A percentile compares a stretch with the other conserved stretches of the same genome.
These are phyloP conservation scores for Xiphorhynchus erythropygius DNA, from an alignment of 2,797 vertebrate species.

Conservation along the genomic window DNA sequence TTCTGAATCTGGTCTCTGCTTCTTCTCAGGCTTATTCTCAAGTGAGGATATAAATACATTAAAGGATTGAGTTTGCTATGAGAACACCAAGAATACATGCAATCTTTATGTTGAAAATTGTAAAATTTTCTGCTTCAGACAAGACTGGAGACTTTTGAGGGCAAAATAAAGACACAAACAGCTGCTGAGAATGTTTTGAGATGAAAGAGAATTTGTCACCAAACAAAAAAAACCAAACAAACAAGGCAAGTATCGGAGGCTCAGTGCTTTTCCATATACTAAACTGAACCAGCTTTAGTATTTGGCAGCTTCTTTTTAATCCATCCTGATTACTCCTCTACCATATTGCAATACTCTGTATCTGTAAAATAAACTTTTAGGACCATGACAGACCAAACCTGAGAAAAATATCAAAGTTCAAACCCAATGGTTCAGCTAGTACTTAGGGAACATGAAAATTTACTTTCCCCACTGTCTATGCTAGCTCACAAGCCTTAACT, in stretches of 20 bases:
- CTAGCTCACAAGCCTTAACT: not conserved
- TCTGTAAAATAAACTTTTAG: not conserved
- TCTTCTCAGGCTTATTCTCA: not conserved
- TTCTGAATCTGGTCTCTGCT: not conserved
- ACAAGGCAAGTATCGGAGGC: not conserved
- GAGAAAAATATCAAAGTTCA: not conserved
- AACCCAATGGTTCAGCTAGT: not conserved
- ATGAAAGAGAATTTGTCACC: not conserved
- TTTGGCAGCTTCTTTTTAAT: not conserved
- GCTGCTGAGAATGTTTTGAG: not conserved
- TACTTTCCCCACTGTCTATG: not conserved
- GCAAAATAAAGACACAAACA: not conserved
- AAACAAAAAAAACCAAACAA: not conserved
- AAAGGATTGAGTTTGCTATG: not conserved
- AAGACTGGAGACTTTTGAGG: not conserved
- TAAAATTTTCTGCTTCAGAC: not conserved
- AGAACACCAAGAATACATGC: not conserved
- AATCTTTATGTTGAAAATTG: not conserved
- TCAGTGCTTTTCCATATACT: not conserved
- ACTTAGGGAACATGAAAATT: not conserved
- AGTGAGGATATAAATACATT: not conserved
- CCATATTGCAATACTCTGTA: not conserved
- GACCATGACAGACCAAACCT: not conserved
- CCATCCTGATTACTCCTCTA: not conserved
- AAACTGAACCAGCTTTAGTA: not conserved